Evolutionary conservation across 1,140 invertebrate species (phyloP), one percentile per base, ranked within the genome.

Genomic region (Drosophila kohkoa): DNA sequence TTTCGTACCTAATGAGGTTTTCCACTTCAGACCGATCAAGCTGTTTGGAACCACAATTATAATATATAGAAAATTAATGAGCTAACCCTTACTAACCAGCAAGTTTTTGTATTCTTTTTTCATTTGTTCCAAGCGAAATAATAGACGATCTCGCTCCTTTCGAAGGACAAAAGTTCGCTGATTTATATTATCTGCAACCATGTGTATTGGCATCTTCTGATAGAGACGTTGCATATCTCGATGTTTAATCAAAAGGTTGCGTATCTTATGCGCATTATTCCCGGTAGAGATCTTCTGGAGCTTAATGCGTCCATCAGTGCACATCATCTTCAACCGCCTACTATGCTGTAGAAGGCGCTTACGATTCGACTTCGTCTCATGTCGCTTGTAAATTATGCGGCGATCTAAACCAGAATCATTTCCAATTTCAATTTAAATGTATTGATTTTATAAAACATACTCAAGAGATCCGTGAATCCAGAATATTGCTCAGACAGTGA

Each of bases 151-250:
- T 3, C 88, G 77, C 46, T 92, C 89, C 58, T 92, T 92, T 0
- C 90, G 85, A 80, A 90, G 57, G 5, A 83, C 77, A 85, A 92
- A 92, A 4, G 92, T 92, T 0, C 87, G 76, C 38, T 92, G 88
- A 77, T 92, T 91, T 1, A 92, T 91, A 8, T 92, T 92, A 16
- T 92, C 91, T 10, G 78, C 77, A 10, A 92, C 80, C 15, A 79
- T 41, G 15, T 92, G 64, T 16, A 90, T 82, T n/a, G 92, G 92
- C 91, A 92, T 92, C 11, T 77, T 79, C 52, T 86, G 74, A 57
- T 92, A 92, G 1, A 92, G 58, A 0, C 90, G 79, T 62, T 91
- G 85, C 77, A 92, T 81, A 7, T 82, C 81, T 64, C 77, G 90
- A 64, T 91, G 79, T 48, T 90, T 89, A 28, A 77, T 87, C 7